These are phyloP conservation scores for Otolemur crassicaudatus DNA, from an alignment of 2,797 vertebrate species.

Conservation along the genomic window DNA sequence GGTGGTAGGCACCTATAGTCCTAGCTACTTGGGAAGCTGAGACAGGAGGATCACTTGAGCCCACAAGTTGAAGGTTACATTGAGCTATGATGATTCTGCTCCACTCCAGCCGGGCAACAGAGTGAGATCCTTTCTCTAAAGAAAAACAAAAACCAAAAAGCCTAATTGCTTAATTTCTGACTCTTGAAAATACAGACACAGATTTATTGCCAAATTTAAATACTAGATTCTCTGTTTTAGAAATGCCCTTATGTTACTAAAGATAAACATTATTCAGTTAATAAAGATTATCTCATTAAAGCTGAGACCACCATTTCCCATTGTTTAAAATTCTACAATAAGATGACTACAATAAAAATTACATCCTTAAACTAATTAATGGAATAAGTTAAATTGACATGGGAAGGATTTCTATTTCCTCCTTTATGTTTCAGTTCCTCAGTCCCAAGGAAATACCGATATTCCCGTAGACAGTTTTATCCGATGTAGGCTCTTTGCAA, in stretches of 20 bases:
- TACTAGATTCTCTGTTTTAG: slow-evolving; percentile 20
- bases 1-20: not conserved
- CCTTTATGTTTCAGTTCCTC: not conserved
- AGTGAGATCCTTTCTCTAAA: not conserved
- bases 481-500: not conserved
- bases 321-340: slow-evolving; percentile 25
- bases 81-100: not conserved
- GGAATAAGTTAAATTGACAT: not conserved
- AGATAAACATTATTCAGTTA: not conserved
- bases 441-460: not conserved
- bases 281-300: not conserved
- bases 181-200: not conserved
- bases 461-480: not conserved
- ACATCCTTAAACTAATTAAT: slow-evolving; percentile 49
- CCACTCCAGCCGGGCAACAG: not conserved
- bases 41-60: not conserved
- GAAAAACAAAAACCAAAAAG: not conserved
- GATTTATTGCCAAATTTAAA: slow-evolving; percentile 47
- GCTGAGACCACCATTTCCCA: not conserved
- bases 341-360: slow-evolving; percentile 25
- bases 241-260: slow-evolving; percentile 16
- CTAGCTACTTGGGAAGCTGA: not conserved
- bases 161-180: slow-evolving; percentile 26
- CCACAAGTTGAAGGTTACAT: not conserved
- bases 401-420: not conserved